A percentile compares a stretch with the other conserved stretches of the same genome.
Evolutionary conservation across 2,113 vertebrate genomes (phyloP).

Genomic region (Scortum barcoo): DNA sequence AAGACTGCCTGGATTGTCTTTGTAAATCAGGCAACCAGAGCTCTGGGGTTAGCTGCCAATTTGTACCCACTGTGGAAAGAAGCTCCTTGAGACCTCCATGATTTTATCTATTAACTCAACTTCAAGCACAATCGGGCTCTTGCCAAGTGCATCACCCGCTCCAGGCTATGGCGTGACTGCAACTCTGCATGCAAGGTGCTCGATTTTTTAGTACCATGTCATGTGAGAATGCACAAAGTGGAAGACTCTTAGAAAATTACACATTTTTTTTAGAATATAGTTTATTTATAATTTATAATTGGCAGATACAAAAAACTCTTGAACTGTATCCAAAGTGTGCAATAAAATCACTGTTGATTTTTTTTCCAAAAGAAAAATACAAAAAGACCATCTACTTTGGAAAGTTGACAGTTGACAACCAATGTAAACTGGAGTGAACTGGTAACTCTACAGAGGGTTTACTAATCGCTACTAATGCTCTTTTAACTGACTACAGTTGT

Average conservation of each 20-base stretch:
- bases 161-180: background rate
- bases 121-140: slow-evolving; percentile 39
- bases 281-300: slow-evolving; percentile 93
- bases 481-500: slow-evolving; percentile 77
- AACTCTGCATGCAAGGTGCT: background rate
- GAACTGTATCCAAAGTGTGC: slow-evolving; percentile 98
- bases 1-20: slow-evolving; percentile 58
- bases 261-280: slow-evolving; percentile 86
- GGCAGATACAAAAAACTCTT: slow-evolving; percentile 96
- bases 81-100: slow-evolving; percentile 36
- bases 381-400: slow-evolving; percentile 90
- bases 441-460: slow-evolving; percentile 89
- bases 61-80: slow-evolving; percentile 48
- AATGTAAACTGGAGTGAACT: slow-evolving; percentile 93
- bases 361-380: slow-evolving; percentile 89
- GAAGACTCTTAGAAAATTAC: background rate
- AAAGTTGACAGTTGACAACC: slow-evolving; percentile 85
- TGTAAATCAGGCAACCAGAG: slow-evolving; percentile 62
- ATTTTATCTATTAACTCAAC: slow-evolving; percentile 56
- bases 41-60: slow-evolving; percentile 63
- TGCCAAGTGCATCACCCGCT: slow-evolving; percentile 9
- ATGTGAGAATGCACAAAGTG: background rate
- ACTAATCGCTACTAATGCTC: slow-evolving; percentile 86
- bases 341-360: slow-evolving; percentile 96
- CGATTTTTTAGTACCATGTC: background rate